A percentile compares a stretch with the other conserved stretches of the same genome.
Evolutionary conservation across 2,888 invertebrate species (phyloP).

Genomic region (Caenorhabditis wallacei): DNA sequence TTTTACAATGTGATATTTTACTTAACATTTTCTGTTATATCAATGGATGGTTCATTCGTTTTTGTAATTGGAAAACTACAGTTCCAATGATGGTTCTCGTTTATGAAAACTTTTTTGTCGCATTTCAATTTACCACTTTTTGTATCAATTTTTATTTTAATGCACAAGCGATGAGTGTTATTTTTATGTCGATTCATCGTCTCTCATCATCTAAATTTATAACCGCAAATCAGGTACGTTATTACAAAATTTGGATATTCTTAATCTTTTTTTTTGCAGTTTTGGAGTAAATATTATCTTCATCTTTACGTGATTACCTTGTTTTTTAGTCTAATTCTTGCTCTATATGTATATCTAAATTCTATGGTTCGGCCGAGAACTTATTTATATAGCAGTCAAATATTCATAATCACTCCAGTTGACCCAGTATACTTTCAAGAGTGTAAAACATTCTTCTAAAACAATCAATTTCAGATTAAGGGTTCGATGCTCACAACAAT

Average conservation of each 20-base stretch:
- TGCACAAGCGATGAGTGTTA: slow-evolving; percentile 19
- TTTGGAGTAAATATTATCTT: slow-evolving; percentile 20
- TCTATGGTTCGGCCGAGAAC: neutral
- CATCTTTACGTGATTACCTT: neutral
- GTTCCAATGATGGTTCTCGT: slow-evolving; percentile 21
- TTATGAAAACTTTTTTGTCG: slow-evolving; percentile 4
- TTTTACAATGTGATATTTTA: slow-evolving; percentile 1
- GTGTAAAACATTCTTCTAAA: no score
- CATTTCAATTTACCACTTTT: neutral
- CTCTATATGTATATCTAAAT: neutral
- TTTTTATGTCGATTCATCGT: slow-evolving; percentile 12
- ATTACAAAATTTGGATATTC: neutral
- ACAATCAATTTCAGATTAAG: no score
- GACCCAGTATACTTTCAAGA: neutral
- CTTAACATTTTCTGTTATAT: slow-evolving; percentile 27
- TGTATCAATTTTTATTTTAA: slow-evolving; percentile 14
- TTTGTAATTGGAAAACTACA: neutral
- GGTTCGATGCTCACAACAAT: no score
- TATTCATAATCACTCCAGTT: neutral
- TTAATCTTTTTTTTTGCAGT: neutral
- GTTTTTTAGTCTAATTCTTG: neutral
- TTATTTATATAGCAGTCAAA: neutral
- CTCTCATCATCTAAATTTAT: slow-evolving; percentile 2
- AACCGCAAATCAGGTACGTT: slow-evolving; percentile 1
- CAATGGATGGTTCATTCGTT: slow-evolving; percentile 23